Evolutionary conservation across 2,888 invertebrate genomes (phyloP).

Genomic region (Sphinx pinastri): DNA sequence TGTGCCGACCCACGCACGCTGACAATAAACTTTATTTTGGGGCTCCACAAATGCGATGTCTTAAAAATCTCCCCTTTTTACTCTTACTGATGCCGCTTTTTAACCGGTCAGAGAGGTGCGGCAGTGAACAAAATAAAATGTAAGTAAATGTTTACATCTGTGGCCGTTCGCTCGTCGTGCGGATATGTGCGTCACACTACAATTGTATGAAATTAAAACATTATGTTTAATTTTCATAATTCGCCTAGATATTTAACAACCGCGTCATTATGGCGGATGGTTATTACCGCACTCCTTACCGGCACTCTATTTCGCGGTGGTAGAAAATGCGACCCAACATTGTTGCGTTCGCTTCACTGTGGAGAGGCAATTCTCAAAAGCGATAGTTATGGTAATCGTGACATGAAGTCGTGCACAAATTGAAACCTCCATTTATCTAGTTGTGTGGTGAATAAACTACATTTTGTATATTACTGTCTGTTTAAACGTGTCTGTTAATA

Average conservation of each 20-base stretch:
- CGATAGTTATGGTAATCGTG: slow-evolving; percentile 24
- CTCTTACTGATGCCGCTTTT: slow-evolving; percentile 60
- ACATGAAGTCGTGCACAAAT: slow-evolving; percentile 23
- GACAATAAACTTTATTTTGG: slow-evolving; percentile 77
- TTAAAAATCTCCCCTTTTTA: slow-evolving; percentile 60
- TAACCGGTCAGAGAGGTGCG: slow-evolving; percentile 60
- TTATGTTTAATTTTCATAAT: slow-evolving; percentile 23
- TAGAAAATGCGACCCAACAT: slow-evolving; percentile 29
- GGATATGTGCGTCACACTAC: slow-evolving; percentile 36
- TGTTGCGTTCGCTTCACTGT: slow-evolving; percentile 31
- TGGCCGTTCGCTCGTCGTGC: slow-evolving; percentile 19
- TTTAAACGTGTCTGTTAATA: neutral
- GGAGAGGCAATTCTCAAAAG: slow-evolving; percentile 24
- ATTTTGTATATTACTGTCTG: neutral
- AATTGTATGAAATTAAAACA: slow-evolving; percentile 28
- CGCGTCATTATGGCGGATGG: slow-evolving; percentile 14
- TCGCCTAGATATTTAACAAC: slow-evolving; percentile 27
- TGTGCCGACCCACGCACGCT: slow-evolving; percentile 58
- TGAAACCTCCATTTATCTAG: slow-evolving; percentile 8
- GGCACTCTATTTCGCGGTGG: slow-evolving; percentile 26
- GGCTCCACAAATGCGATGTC: slow-evolving; percentile 58
- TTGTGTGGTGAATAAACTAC: neutral
- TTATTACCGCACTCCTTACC: slow-evolving; percentile 25
- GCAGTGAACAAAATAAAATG: slow-evolving; percentile 54
- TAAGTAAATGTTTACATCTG: slow-evolving; percentile 48